Evolutionary conservation across 2,797 vertebrate genomes (phyloP), one percentile per base, ranked within the genome.

Genomic region (Adrianichthys oophorus): DNA sequence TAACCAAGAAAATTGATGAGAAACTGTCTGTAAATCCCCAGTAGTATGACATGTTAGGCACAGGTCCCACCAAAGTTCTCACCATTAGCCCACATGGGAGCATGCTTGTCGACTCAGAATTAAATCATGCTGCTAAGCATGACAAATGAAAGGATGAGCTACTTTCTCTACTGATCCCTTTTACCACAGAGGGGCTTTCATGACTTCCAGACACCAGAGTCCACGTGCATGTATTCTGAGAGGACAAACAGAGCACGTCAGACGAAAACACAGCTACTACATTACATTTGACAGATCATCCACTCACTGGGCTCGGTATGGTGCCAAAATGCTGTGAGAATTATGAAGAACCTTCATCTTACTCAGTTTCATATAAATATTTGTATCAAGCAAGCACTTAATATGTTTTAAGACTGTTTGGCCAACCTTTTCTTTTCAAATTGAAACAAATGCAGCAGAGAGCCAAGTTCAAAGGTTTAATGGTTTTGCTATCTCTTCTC

Each of bases 391-490:
- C 2, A 37, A 37, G 32, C 32, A 37, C 32, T 29, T 12, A 37
- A 12, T 37, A 37, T 12, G 32, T 37, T 12, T 37, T 37, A 32
- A 10, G 29, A 32, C 29, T 32, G 29, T 32, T 47, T n/a, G 15
- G 61, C 32, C n/a, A n/a, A 55, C 62, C 51, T 41, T 73, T 37
- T 56, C 19, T 68, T 21, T 41, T 48, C 18, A 32, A 76, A 62
- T 72, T 65, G 62, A 51, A 56, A 72, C 23, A 60, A 14, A 64
- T 29, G 50, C 42, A 56, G 14, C 7, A 10, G 41, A 70, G 44
- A 72, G 63, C 64, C 62, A 49, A 68, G 56, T 19, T 61, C 15
- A 52, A 56, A 77, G 70, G 79, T 74, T 52, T 76, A 80, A 72
- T 48, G 46, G 21, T 24, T 70, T 66, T 52, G 29, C 59, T 51